Percentiles rank a stretch among this genome's conserved stretches.
Conservation (phyloP, 2,113 vertebrate species). For the Hucho hucho region DNA sequence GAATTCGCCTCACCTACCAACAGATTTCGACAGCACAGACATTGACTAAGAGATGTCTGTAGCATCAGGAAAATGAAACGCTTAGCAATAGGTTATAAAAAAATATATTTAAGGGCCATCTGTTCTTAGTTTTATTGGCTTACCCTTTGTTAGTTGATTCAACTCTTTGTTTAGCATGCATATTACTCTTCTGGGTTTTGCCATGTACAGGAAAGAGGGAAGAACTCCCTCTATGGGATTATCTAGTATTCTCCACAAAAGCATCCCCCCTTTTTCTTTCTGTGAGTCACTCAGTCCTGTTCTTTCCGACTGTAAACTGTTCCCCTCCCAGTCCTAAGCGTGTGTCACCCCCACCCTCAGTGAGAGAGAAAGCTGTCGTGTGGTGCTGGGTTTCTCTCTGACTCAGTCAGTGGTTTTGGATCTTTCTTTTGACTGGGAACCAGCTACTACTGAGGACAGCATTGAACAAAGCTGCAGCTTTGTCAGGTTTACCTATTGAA, state of each 20-base stretch:
- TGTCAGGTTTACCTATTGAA: neutral
- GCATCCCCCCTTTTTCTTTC: slow-evolving; percentile 58
- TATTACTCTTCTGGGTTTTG: slow-evolving; percentile 70
- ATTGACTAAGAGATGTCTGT: neutral
- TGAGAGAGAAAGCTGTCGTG: slow-evolving; percentile 20
- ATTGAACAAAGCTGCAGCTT: neutral
- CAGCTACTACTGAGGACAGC: slow-evolving; percentile 1
- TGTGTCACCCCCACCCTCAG: slow-evolving; percentile 49
- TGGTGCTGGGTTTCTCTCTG: slow-evolving; percentile 14
- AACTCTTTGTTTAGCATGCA: slow-evolving; percentile 52
- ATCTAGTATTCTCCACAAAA: slow-evolving; percentile 57
- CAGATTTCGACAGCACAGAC: neutral
- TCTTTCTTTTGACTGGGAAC: neutral
- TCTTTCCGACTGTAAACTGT: slow-evolving; percentile 61
- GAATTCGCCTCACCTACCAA: neutral
- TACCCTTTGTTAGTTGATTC: slow-evolving; percentile 8
- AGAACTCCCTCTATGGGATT: slow-evolving; percentile 66
- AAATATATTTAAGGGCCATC: neutral
- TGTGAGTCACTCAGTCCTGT: slow-evolving; percentile 59
- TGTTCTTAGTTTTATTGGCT: neutral
- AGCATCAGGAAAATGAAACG: neutral
- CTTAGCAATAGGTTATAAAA: neutral
- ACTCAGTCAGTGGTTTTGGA: neutral
- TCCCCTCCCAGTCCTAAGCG: slow-evolving; percentile 45
- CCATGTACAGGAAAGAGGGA: slow-evolving; percentile 14